Percentiles rank a stretch among this genome's conserved stretches.
Conservation (phyloP, 2,113 vertebrate species). For the Climacteris rufus region DNA sequence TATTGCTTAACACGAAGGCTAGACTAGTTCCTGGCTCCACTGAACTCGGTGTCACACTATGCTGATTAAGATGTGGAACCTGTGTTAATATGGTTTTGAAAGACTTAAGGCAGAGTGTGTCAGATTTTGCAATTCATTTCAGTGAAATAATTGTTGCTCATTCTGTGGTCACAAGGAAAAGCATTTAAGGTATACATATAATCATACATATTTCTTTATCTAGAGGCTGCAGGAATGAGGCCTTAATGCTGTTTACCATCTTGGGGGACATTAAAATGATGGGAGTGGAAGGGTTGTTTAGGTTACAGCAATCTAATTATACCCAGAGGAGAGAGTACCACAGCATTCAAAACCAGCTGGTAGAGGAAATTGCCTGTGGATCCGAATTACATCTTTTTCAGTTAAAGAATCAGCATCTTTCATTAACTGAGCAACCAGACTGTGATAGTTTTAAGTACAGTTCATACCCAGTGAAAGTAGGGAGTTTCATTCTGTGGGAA, state of each 20-base stretch:
- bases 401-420: neutral
- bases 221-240: neutral
- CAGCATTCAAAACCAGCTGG: conserved; percentile 27
- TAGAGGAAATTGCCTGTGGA: conserved; percentile 3
- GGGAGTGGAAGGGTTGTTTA: conserved; percentile 49
- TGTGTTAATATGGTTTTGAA: neutral
- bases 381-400: neutral
- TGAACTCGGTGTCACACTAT: neutral
- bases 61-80: neutral
- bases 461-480: neutral
- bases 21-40: neutral
- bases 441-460: neutral
- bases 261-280: conserved; percentile 52
- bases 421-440: neutral
- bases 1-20: neutral
- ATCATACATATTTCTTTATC: conserved; percentile 1
- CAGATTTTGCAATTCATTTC: neutral
- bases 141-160: neutral
- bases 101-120: neutral
- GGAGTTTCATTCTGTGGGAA: neutral
- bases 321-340: conserved; percentile 44
- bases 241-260: conserved; percentile 62
- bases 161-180: conserved; percentile 21
- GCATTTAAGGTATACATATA: neutral
- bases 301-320: conserved; percentile 43